A percentile compares a stretch with the other conserved stretches of the same genome.
These are phyloP conservation scores for Polypterus bichir DNA, from an alignment of 2,113 vertebrate species.

Conservation along the genomic window DNA sequence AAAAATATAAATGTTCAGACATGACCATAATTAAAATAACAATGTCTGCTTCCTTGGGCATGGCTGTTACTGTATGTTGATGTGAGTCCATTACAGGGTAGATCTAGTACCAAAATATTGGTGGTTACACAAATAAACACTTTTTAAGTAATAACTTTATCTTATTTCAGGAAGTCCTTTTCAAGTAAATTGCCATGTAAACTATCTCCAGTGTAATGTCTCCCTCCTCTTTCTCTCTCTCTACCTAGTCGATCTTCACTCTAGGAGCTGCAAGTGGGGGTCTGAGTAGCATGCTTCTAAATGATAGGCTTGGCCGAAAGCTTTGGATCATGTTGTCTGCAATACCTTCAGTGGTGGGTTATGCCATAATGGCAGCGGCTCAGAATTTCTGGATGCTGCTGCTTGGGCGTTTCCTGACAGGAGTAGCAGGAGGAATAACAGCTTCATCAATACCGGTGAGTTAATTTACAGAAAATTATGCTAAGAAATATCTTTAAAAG, in stretches of 20 bases:
- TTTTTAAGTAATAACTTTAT: too few relatives aligned
- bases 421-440: constrained; percentile 70
- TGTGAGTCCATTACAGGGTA: too few relatives aligned
- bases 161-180: too few relatives aligned
- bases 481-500: too few relatives aligned
- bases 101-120: too few relatives aligned
- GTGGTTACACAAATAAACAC: too few relatives aligned
- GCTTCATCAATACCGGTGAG: constrained; percentile 83
- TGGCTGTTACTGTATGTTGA: too few relatives aligned
- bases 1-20: too few relatives aligned
- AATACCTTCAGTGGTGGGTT: constrained; percentile 59
- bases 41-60: too few relatives aligned
- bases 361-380: constrained; percentile 65
- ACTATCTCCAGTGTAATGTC: not conserved
- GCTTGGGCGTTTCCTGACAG: constrained; percentile 69
- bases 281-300: constrained; percentile 76
- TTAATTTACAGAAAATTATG: not conserved
- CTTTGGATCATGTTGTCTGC: constrained; percentile 83
- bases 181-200: too few relatives aligned
- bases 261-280: constrained; percentile 70
- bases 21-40: too few relatives aligned
- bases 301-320: constrained; percentile 75
- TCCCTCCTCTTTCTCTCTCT: not conserved
- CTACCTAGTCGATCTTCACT: constrained; percentile 62
- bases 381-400: constrained; percentile 65